Percentiles rank a stretch among this genome's conserved stretches.
Evolutionary conservation across 2,113 vertebrate genomes (phyloP).

Genomic region (Asarcornis scutulata): DNA sequence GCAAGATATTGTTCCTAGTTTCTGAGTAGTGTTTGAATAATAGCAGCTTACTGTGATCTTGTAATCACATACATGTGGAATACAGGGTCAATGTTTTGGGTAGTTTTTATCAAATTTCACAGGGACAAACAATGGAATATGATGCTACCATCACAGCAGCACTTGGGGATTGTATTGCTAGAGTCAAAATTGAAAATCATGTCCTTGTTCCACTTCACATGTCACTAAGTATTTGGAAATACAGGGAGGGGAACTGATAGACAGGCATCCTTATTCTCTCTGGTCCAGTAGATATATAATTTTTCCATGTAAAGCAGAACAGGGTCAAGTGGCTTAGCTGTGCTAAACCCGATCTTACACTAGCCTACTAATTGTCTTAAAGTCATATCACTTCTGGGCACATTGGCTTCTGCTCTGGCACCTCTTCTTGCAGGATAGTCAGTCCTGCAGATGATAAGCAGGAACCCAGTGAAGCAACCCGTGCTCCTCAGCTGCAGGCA

Average conservation of each 20-base stretch:
- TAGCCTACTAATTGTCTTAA: neutral
- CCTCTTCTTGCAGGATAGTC: neutral
- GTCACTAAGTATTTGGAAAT: neutral
- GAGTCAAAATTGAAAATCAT: neutral
- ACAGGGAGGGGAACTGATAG: neutral
- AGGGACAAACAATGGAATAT: neutral
- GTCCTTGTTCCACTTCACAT: neutral
- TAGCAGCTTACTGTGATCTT: neutral
- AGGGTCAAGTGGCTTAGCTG: neutral
- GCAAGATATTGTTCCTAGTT: neutral
- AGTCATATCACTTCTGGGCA: neutral
- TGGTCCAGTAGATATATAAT: neutral
- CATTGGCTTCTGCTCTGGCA: neutral
- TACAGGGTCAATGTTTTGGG: neutral
- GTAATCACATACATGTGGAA: neutral
- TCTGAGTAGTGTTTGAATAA: neutral
- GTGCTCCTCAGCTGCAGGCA: neutral
- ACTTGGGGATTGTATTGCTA: neutral
- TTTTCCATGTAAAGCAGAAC: neutral
- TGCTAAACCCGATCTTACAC: neutral
- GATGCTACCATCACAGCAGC: neutral
- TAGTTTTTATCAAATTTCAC: neutral
- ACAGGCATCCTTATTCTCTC: neutral
- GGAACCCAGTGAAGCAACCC: neutral
- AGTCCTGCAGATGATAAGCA: neutral